phyloP scores from a whole-genome alignment of 2,888 invertebrate genomes.

The Folsomia candida region DNA sequence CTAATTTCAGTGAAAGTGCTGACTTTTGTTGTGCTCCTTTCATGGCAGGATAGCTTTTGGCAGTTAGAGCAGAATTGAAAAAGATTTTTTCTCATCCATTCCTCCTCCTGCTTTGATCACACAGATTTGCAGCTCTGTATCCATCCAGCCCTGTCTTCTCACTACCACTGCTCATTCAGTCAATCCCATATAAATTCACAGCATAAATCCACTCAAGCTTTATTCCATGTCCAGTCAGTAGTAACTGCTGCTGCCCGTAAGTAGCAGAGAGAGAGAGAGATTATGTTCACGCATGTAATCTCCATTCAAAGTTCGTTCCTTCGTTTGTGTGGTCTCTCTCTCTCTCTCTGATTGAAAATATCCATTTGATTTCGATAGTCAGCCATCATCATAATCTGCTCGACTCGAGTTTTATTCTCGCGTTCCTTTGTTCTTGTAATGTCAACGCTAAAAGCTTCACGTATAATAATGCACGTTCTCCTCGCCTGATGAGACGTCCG shows the following conservation, averaged over 20 bases:
- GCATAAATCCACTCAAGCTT: background rate
- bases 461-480: no score
- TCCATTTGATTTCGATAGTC: constrained; percentile 32
- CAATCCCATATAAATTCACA: background rate
- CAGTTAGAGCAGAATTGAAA: constrained; percentile 50
- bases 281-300: no score
- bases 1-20: constrained; percentile 51
- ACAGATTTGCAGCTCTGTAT: constrained; percentile 31
- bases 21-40: constrained; percentile 49
- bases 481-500: no score
- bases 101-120: constrained; percentile 50
- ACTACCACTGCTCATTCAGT: background rate
- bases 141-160: constrained; percentile 4
- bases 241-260: no score
- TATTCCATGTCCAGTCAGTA: no score
- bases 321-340: constrained; percentile 45
- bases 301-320: no score
- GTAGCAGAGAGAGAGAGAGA: no score
- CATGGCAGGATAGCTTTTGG: constrained; percentile 50
- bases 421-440: background rate
- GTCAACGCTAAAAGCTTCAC: background rate
- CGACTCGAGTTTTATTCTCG: no score
- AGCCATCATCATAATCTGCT: no score
- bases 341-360: constrained; percentile 40
- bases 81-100: constrained; percentile 45